Evolutionary conservation across 2,113 vertebrate genomes (phyloP).

Genomic region (Epinephelus fuscoguttatus): DNA sequence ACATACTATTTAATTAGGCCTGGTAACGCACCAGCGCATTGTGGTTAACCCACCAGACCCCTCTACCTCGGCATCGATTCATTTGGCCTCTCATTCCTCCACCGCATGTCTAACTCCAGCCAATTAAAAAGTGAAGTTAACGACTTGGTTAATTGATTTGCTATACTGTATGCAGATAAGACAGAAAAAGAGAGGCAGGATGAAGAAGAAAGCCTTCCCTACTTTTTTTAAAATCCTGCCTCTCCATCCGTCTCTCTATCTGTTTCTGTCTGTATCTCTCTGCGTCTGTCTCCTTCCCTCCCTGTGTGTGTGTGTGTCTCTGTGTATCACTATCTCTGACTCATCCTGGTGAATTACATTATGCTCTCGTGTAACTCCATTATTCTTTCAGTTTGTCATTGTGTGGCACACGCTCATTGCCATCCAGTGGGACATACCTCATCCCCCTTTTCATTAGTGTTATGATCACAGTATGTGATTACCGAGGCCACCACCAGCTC

Average conservation of each 20-base stretch:
- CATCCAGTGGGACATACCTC: constrained; percentile 17
- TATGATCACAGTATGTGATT: constrained; percentile 13
- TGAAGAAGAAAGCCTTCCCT: neutral
- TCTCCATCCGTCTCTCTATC: neutral
- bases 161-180: constrained; percentile 75
- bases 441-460: constrained; percentile 7
- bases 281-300: neutral
- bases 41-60: constrained; percentile 75
- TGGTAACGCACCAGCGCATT: constrained; percentile 80
- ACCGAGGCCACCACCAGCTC: constrained; percentile 8
- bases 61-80: constrained; percentile 67
- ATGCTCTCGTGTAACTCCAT: constrained; percentile 37
- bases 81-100: constrained; percentile 53
- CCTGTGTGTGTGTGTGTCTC: neutral
- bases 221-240: constrained; percentile 5
- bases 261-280: constrained; percentile 12
- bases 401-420: constrained; percentile 18
- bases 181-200: neutral
- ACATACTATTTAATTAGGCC: constrained; percentile 82
- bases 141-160: constrained; percentile 86
- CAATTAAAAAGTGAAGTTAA: constrained; percentile 89
- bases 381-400: constrained; percentile 47
- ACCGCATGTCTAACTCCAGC: constrained; percentile 64
- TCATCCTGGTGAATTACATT: constrained; percentile 40
- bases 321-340: constrained; percentile 25